Evolutionary conservation across 2,797 vertebrate genomes (phyloP).

Genomic region (Poeciliopsis turneri): DNA sequence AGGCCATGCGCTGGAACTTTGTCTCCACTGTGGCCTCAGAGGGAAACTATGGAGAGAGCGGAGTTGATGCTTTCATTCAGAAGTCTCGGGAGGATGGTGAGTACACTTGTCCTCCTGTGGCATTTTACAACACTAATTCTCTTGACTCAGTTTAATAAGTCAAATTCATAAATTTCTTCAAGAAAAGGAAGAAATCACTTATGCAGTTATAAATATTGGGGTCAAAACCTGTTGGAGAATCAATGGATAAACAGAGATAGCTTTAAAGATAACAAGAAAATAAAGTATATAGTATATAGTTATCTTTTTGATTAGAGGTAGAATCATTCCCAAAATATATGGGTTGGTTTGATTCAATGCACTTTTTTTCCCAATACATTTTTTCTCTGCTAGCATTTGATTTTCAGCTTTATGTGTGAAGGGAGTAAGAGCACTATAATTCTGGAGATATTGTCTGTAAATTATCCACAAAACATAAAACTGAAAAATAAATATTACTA

Average conservation of each 20-base stretch:
- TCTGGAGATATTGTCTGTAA: background rate
- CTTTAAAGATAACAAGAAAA: background rate
- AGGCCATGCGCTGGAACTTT: conserved; percentile 94
- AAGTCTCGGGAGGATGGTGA: conserved; percentile 95
- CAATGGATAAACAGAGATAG: background rate
- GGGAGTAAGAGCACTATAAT: background rate
- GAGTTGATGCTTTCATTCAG: conserved; percentile 94
- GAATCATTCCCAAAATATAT: background rate
- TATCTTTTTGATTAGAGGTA: background rate
- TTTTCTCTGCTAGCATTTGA: background rate
- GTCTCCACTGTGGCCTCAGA: conserved; percentile 95
- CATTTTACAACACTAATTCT: background rate
- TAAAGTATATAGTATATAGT: background rate
- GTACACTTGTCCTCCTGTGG: conserved; percentile 50
- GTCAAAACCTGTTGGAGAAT: background rate
- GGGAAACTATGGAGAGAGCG: conserved; percentile 94
- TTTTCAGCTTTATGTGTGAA: background rate
- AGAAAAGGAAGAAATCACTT: background rate
- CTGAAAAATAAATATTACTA: background rate
- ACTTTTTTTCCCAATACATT: background rate
- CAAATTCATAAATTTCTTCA: background rate
- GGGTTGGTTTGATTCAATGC: background rate
- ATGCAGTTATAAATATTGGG: background rate
- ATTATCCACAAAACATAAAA: background rate
- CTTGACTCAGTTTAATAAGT: background rate